A percentile compares a stretch with the other conserved stretches of the same genome.
These are phyloP conservation scores for Pantherophis alleghaniensis DNA, from an alignment of 2,797 vertebrate species.

Conservation along the genomic window DNA sequence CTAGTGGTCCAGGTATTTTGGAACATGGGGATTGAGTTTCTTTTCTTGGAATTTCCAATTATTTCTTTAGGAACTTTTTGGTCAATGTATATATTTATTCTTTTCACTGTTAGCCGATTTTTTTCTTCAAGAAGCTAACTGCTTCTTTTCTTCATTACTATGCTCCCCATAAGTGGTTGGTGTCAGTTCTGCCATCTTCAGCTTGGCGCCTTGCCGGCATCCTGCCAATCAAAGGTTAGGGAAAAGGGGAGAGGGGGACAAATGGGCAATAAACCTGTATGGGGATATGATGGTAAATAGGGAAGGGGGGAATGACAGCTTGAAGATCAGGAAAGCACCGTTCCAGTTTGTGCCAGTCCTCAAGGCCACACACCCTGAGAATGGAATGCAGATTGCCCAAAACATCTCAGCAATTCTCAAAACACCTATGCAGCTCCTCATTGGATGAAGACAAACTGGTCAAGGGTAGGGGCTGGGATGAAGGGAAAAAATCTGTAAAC, in stretches of 20 bases:
- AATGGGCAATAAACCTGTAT: neutral
- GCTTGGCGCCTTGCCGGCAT: neutral
- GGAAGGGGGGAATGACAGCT: neutral
- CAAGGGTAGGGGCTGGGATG: neutral
- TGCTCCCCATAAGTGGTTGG: neutral
- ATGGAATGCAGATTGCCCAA: neutral
- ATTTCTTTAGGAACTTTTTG: neutral
- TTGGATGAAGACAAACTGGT: neutral
- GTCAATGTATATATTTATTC: neutral
- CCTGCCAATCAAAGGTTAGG: neutral
- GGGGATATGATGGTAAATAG: neutral
- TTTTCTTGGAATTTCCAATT: neutral
- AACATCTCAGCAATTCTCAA: neutral
- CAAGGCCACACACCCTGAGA: neutral
- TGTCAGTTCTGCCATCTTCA: neutral
- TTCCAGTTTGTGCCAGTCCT: neutral
- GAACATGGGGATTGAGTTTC: too few species aligned
- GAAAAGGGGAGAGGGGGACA: neutral
- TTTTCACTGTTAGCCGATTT: neutral
- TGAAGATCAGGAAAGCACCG: neutral
- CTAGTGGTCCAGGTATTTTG: slow-evolving; percentile 86
- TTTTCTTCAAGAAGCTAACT: neutral
- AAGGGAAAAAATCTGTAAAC: neutral
- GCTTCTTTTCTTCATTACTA: neutral
- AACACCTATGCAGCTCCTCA: neutral